A percentile compares a stretch with the other conserved stretches of the same genome.
phyloP scores from a whole-genome alignment of 1,140 invertebrate genomes.

The Papilio glaucus region DNA sequence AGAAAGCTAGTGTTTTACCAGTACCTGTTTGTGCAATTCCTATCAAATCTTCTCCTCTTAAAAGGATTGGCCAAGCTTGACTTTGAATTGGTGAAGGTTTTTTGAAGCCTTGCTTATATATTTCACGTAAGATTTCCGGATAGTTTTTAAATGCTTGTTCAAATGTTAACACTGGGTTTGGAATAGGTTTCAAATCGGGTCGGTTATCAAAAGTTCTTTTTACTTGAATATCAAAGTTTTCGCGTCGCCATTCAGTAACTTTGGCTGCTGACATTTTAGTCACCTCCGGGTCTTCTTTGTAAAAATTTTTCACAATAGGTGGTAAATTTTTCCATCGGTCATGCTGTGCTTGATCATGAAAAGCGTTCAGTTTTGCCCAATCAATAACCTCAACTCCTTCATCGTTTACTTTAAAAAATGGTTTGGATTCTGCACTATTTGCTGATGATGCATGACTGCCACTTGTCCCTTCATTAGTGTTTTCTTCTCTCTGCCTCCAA shows the following conservation, averaged over 20 bases:
- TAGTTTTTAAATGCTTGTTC: conserved; percentile 92
- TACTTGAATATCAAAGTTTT: conserved; percentile 90
- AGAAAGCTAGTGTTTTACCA: conserved; percentile 95
- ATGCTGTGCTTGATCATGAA: conserved; percentile 82
- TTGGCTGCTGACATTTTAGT: conserved; percentile 85
- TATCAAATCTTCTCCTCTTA: conserved; percentile 94
- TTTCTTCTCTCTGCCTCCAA: background rate
- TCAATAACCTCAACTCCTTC: conserved; percentile 67
- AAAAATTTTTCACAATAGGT: conserved; percentile 92
- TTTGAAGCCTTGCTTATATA: conserved; percentile 91
- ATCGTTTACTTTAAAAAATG: conserved; percentile 63
- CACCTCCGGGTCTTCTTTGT: conserved; percentile 90
- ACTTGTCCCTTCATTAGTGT: conserved; percentile 45
- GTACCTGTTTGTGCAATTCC: conserved; percentile 97
- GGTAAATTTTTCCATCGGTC: conserved; percentile 86
- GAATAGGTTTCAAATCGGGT: conserved; percentile 83
- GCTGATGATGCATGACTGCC: conserved; percentile 12
- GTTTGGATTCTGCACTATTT: conserved; percentile 54
- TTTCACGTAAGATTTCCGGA: conserved; percentile 92
- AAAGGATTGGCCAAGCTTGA: conserved; percentile 94
- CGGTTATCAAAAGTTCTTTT: conserved; percentile 81
- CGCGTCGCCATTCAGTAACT: conserved; percentile 85
- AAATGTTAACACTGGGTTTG: conserved; percentile 93
- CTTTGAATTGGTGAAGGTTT: conserved; percentile 95
- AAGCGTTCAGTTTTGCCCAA: conserved; percentile 69